These are phyloP conservation scores for Sebastes diaconus DNA, from an alignment of 2,797 vertebrate genomes.

Conservation along the genomic window DNA sequence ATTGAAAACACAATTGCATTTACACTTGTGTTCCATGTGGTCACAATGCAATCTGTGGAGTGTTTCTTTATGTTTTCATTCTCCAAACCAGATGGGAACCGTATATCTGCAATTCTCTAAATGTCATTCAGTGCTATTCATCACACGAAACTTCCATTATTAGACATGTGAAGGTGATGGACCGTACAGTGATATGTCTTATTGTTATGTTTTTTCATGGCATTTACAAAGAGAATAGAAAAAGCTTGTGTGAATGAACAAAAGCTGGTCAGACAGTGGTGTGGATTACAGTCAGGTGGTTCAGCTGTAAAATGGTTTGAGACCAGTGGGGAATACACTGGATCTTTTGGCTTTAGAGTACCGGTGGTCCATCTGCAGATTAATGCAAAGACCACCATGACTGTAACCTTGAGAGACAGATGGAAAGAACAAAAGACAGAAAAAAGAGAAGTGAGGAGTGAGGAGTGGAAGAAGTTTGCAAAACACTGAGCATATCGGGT, in stretches of 20 bases:
- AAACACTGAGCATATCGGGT: constrained; percentile 1
- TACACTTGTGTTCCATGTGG: no score
- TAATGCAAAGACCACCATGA: constrained; percentile 44
- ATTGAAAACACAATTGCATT: no score
- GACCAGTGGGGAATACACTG: background rate
- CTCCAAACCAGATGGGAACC: background rate
- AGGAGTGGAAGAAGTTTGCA: constrained; percentile 7
- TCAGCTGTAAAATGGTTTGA: constrained; percentile 20
- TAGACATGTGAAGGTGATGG: background rate
- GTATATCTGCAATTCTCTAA: background rate
- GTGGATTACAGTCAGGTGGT: background rate
- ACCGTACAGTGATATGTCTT: background rate
- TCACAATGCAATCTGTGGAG: background rate
- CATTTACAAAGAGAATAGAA: background rate
- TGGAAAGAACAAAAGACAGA: background rate
- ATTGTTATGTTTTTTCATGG: background rate
- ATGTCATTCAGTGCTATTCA: background rate
- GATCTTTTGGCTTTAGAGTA: background rate
- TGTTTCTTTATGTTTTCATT: background rate
- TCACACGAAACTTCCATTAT: background rate
- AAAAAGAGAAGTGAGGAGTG: constrained; percentile 1
- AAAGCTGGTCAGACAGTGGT: background rate
- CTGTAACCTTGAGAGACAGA: constrained; percentile 36
- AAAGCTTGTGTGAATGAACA: background rate
- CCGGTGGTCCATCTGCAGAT: constrained; percentile 28